Percentiles rank a stretch among this genome's conserved stretches.
Evolutionary conservation across 2,113 vertebrate genomes (phyloP).

Genomic region (Albula goreensis): DNA sequence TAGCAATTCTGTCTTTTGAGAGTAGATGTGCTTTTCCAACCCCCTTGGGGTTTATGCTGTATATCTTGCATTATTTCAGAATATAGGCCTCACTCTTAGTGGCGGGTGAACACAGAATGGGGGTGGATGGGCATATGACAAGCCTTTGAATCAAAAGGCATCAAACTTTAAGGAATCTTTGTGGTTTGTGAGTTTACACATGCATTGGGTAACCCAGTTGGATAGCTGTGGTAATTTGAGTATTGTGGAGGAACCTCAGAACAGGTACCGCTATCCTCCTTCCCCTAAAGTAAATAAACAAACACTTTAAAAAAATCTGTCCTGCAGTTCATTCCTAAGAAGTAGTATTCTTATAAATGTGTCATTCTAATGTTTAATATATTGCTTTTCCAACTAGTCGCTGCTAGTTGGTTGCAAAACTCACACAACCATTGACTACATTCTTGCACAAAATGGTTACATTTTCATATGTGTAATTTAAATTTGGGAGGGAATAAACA

Average conservation of each 20-base stretch:
- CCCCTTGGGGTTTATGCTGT: conserved; percentile 44
- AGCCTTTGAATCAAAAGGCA: conserved; percentile 27
- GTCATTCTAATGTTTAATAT: no score
- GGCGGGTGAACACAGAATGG: conserved; percentile 35
- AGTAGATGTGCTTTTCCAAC: conserved; percentile 42
- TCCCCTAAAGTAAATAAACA: not conserved
- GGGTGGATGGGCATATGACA: conserved; percentile 14
- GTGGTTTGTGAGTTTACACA: not conserved
- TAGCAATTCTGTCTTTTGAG: conserved; percentile 37
- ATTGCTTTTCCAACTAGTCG: no score
- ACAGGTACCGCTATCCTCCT: not conserved
- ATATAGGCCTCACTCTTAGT: conserved; percentile 40
- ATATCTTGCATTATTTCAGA: conserved; percentile 35
- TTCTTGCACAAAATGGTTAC: no score
- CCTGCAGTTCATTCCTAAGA: not conserved
- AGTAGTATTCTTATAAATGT: no score
- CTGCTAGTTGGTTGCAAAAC: no score
- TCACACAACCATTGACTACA: no score
- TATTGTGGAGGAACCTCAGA: not conserved
- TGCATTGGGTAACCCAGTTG: not conserved
- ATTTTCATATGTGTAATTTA: no score
- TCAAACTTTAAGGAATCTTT: conserved; percentile 20
- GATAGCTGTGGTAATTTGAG: not conserved
- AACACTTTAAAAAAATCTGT: not conserved
- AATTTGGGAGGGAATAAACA: no score